Conservation (phyloP, 2,113 vertebrate species). For the Gymnorhina tibicen region DNA sequence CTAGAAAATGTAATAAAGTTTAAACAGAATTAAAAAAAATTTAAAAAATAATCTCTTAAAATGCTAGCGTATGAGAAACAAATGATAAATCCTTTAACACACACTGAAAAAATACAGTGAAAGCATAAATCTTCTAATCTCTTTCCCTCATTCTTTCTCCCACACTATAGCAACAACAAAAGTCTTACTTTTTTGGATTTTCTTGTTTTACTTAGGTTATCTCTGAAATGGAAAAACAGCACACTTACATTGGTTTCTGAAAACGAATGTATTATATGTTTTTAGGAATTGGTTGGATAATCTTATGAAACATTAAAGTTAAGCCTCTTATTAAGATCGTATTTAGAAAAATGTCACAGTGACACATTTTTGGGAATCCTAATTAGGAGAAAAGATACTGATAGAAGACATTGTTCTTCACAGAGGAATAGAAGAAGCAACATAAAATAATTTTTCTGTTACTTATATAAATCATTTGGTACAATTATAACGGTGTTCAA, state of each 20-base stretch:
- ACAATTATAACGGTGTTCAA: constrained; percentile 8
- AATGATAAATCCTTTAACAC: background rate
- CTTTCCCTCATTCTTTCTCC: background rate
- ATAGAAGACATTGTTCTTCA: background rate
- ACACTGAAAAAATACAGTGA: background rate
- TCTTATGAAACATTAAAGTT: background rate
- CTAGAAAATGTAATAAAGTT: background rate
- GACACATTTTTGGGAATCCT: constrained; percentile 15
- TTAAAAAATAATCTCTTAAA: background rate
- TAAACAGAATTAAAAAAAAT: background rate
- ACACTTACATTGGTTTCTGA: background rate
- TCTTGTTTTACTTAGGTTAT: background rate
- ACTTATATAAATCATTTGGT: constrained; percentile 32
- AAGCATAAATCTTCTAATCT: background rate
- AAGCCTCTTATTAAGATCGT: background rate
- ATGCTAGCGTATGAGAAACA: background rate
- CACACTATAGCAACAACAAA: background rate
- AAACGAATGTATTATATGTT: background rate
- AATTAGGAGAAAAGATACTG: background rate
- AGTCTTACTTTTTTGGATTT: background rate
- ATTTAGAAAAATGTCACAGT: constrained; percentile 46
- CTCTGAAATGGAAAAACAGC: background rate
- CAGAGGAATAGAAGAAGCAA: constrained; percentile 8
- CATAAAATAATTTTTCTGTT: constrained; percentile 28
- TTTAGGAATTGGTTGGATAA: background rate